phyloP scores from a whole-genome alignment of 2,888 invertebrate species.

The Zele albiditarsus region DNA sequence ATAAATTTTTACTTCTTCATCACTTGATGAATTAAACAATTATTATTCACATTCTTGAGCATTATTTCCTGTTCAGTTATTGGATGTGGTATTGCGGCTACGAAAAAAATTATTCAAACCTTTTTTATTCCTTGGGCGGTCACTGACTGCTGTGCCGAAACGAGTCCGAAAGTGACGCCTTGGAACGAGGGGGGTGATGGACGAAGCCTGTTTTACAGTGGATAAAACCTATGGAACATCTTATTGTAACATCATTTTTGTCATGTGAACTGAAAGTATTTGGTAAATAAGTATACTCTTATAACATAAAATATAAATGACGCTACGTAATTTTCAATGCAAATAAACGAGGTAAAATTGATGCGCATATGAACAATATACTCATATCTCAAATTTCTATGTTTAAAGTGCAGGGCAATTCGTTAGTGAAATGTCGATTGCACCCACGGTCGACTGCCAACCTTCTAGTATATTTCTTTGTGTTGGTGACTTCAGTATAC shows the following conservation, averaged over 20 bases:
- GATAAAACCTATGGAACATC: conserved; percentile 25
- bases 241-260: not conserved
- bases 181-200: conserved; percentile 6
- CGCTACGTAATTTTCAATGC: not conserved
- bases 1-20: not conserved
- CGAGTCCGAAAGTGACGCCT: conserved; percentile 54
- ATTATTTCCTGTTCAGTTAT: not conserved
- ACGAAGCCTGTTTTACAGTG: conserved; percentile 44
- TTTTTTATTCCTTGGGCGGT: conserved; percentile 58
- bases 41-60: not conserved
- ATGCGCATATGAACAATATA: not conserved
- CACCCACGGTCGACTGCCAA: conserved; percentile 45
- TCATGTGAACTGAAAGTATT: not conserved
- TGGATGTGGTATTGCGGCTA: too few species aligned
- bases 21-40: too few species aligned
- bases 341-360: not conserved
- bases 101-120: too few species aligned
- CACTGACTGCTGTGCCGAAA: conserved; percentile 55
- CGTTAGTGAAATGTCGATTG: conserved; percentile 49
- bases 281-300: not conserved
- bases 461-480: conserved; percentile 54
- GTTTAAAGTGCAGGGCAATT: conserved; percentile 29
- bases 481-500: conserved; percentile 55
- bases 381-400: not conserved
- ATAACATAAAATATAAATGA: not conserved